These are phyloP conservation scores for Oncorhynchus kisutch DNA, from an alignment of 2,113 vertebrate genomes.

Conservation along the genomic window DNA sequence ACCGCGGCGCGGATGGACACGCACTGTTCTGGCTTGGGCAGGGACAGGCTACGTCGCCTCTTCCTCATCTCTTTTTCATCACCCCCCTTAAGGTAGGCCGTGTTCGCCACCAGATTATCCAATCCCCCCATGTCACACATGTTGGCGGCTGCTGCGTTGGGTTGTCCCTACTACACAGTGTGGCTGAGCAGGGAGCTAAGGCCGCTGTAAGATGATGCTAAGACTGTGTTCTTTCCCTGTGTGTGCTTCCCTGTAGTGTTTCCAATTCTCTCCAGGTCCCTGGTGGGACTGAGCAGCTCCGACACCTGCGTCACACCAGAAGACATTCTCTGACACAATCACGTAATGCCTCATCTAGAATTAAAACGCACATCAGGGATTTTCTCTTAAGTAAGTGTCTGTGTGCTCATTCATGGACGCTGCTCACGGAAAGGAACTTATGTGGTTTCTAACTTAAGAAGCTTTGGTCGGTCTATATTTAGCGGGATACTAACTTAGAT, in stretches of 20 bases:
- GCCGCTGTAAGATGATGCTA: too few species aligned
- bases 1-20: constrained; percentile 52
- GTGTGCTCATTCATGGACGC: constrained; percentile 80
- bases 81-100: constrained; percentile 88
- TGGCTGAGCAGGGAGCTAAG: constrained; percentile 23
- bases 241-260: constrained; percentile 26
- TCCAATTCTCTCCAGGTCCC: constrained; percentile 47
- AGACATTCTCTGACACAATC: constrained; percentile 73
- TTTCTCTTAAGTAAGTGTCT: constrained; percentile 82
- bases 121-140: constrained; percentile 94
- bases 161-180: constrained; percentile 54
- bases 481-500: constrained; percentile 51
- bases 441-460: constrained; percentile 87
- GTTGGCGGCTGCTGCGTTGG: constrained; percentile 62
- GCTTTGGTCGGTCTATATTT: constrained; percentile 89
- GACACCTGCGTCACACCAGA: constrained; percentile 62
- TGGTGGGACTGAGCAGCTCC: constrained; percentile 68
- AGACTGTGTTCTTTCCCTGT: constrained; percentile 2
- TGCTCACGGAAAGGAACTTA: constrained; percentile 83
- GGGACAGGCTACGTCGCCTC: constrained; percentile 77
- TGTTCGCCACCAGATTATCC: constrained; percentile 93
- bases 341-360: constrained; percentile 80
- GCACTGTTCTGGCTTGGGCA: constrained; percentile 79
- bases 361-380: constrained; percentile 87
- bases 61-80: constrained; percentile 86